These are phyloP conservation scores for Neocrepidodera transversa DNA, from an alignment of 2,888 invertebrate genomes.

Conservation along the genomic window DNA sequence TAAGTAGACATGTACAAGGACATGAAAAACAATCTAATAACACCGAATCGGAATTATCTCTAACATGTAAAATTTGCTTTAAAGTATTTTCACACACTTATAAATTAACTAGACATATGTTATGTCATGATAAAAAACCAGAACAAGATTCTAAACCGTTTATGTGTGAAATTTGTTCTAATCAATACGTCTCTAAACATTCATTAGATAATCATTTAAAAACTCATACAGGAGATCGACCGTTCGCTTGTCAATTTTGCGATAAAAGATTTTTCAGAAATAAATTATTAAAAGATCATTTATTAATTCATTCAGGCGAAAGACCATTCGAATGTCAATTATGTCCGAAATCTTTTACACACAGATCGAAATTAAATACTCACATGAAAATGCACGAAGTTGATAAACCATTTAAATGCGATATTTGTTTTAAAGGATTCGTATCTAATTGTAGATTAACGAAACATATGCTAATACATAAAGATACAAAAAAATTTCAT, in stretches of 20 bases:
- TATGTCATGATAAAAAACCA: conserved; percentile 4
- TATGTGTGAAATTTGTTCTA: conserved; percentile 17
- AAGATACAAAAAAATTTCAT: not conserved
- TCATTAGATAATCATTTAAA: conserved; percentile 4
- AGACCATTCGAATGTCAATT: conserved; percentile 18
- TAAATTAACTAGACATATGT: conserved; percentile 6
- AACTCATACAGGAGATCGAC: conserved; percentile 1
- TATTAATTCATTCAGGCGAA: conserved; percentile 13
- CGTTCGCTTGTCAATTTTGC: not conserved
- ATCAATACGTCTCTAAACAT: conserved; percentile 2
- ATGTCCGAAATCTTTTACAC: conserved; percentile 4
- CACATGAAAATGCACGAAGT: conserved; percentile 8
- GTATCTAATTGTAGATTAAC: not conserved
- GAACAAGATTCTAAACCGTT: conserved; percentile 2
- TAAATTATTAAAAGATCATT: not conserved
- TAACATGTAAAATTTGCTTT: conserved; percentile 8
- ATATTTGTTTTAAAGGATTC: conserved; percentile 3
- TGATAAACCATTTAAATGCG: conserved; percentile 9
- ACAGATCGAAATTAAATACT: not conserved
- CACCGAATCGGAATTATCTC: not conserved
- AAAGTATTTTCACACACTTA: conserved; percentile 4
- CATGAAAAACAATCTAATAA: not conserved
- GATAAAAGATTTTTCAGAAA: conserved; percentile 3
- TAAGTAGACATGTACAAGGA: not conserved
- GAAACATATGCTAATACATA: not conserved